These are phyloP conservation scores for Drosophila virilis DNA, from an alignment of 1,140 invertebrate species.

Conservation along the genomic window DNA sequence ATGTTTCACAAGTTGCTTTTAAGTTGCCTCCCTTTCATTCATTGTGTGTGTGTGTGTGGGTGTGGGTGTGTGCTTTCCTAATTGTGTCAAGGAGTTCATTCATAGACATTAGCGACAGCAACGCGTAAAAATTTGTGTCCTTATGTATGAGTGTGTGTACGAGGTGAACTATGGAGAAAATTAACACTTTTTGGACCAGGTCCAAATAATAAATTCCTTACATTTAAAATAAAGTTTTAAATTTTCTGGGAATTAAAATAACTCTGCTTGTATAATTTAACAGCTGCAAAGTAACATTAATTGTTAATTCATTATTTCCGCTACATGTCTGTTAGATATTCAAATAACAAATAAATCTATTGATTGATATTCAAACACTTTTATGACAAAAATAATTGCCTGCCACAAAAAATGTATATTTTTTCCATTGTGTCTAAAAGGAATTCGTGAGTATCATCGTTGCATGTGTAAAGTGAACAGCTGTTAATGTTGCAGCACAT, in stretches of 20 bases:
- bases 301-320: too few species aligned
- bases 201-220: background rate
- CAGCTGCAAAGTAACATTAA: too few species aligned
- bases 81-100: slow-evolving; percentile 81
- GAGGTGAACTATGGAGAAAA: slow-evolving; percentile 7
- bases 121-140: slow-evolving; percentile 44
- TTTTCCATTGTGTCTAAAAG: background rate
- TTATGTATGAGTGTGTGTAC: slow-evolving; percentile 7
- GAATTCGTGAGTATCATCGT: background rate
- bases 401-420: too few species aligned
- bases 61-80: slow-evolving; percentile 34
- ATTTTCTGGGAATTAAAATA: too few species aligned
- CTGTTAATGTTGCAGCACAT: slow-evolving; percentile 73
- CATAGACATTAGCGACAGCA: slow-evolving; percentile 69
- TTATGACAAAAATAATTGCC: too few species aligned
- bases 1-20: slow-evolving; percentile 35
- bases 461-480: slow-evolving; percentile 68
- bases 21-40: background rate
- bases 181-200: too few species aligned
- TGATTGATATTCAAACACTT: too few species aligned
- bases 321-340: too few species aligned
- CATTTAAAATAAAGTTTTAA: too few species aligned
- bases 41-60: slow-evolving; percentile 4
- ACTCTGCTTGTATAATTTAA: too few species aligned
- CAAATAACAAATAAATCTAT: too few species aligned